Base-by-base conservation (phyloP, 1,140 invertebrate genomes). In the Arion vulgaris region DNA sequence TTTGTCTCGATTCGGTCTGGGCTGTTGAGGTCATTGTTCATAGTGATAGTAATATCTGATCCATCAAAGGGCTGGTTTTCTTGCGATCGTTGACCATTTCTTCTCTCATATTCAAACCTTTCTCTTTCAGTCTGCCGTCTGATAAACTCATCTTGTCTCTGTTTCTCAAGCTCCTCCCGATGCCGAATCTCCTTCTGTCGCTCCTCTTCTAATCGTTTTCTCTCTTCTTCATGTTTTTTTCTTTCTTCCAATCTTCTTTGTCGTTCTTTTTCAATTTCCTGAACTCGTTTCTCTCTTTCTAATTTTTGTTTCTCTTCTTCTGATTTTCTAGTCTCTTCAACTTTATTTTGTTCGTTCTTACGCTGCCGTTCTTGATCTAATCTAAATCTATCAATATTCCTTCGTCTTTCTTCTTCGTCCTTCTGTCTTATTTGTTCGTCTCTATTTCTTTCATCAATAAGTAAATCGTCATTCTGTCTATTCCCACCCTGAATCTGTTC, bases 251-350 rank as follows among this genome's bases (percentile, higher is more conserved):
- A 4, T 34, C 34, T 19, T 76, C 74, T 76, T 2, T 76, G 45
- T 11, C 74, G 1, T 53, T 76, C 74, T 32, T 51, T 19, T 15
- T 51, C 41, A 19, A 41, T 57, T 34, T 76, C 74, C 26, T 76
- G 45, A 36, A 38, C 45, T 4, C 49, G 19, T n/a, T 28, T 76
- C 45, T 76, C 49, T 53, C 17, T 2, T 32, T 76, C 49, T 51
- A 76, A 53, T 53, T n/a, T 76, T 34, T 76, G 74, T 36, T 36
- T 53, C 53, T 76, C 74, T 19, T 76, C 74, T 41, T 26, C 71
- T 49, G 23, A 26, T 32, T 41, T 73, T 39, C 41, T 39, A 1
- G 1, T 34, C 53, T 76, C 74, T 51, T 76, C n/a, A 15, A 4
- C 15, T 36, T 34, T 73, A 39, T 49, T 73, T 41, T 41, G 38